These are phyloP conservation scores for Sebastes steindachneri DNA, from an alignment of 2,797 vertebrate genomes.

Conservation along the genomic window DNA sequence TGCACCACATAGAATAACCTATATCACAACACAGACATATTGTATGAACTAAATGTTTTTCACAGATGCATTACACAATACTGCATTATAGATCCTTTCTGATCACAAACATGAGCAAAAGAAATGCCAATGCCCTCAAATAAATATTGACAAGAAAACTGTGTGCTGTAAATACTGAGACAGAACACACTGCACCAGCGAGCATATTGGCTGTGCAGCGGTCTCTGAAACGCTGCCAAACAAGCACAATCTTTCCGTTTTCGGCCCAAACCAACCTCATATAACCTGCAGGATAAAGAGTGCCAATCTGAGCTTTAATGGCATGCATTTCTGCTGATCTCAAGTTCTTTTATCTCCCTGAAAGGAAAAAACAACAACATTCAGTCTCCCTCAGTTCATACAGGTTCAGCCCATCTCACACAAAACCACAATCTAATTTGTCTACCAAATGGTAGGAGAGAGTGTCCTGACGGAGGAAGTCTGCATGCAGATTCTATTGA, in stretches of 20 bases:
- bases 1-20: background rate
- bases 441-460: conserved; percentile 39
- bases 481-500: background rate
- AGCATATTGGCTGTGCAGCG: conserved; percentile 27
- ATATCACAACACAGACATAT: background rate
- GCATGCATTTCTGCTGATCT: conserved; percentile 9
- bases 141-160: conserved; percentile 10
- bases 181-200: conserved; percentile 44
- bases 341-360: background rate
- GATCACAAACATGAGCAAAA: background rate
- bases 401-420: background rate
- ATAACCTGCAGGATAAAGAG: background rate
- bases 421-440: conserved; percentile 49
- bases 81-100: background rate
- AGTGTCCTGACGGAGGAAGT: background rate
- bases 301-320: background rate
- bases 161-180: conserved; percentile 18
- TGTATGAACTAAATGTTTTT: background rate
- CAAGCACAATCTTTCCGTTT: conserved; percentile 15
- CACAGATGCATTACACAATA: background rate
- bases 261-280: conserved; percentile 10
- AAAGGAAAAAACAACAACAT: background rate
- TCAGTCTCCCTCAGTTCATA: background rate
- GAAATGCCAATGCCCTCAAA: background rate
- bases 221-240: conserved; percentile 43